Evolutionary conservation across 92 coral and sea anemone genomes (phyloP).

Genomic region (Zoanthus gigantus): DNA sequence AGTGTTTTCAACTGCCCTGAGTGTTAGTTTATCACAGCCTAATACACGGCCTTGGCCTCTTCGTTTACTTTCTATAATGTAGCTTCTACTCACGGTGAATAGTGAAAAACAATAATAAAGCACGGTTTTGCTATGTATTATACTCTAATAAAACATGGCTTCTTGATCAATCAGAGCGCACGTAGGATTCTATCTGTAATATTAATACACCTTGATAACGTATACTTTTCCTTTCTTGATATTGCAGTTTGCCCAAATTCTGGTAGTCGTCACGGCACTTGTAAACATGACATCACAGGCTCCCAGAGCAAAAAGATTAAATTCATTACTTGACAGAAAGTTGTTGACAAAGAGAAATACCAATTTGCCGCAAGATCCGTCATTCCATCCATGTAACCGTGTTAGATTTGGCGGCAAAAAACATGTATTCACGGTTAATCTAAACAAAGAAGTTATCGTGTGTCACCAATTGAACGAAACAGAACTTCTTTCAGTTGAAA

Average conservation of each 20-base stretch:
- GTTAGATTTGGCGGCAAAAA: neutral
- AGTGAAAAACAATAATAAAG: no score
- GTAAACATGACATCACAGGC: conserved; percentile 32
- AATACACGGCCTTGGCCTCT: no score
- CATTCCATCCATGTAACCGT: conserved; percentile 15
- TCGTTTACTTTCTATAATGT: no score
- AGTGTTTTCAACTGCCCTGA: no score
- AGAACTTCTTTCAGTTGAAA: conserved; percentile 21
- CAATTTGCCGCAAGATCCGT: neutral
- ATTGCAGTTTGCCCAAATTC: neutral
- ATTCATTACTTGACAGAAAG: neutral
- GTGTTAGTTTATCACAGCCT: no score
- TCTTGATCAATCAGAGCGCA: no score
- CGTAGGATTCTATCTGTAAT: no score
- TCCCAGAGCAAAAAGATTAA: neutral
- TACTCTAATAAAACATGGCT: no score
- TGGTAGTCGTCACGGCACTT: neutral
- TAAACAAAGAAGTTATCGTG: neutral
- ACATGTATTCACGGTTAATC: neutral
- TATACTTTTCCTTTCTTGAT: neutral
- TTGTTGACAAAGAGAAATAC: neutral
- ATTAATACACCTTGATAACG: no score
- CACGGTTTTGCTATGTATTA: no score
- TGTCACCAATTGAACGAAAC: conserved; percentile 29
- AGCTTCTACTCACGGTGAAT: no score